Conservation (phyloP, 2,888 invertebrate genomes). For the Pachycephus smyrnensis region DNA sequence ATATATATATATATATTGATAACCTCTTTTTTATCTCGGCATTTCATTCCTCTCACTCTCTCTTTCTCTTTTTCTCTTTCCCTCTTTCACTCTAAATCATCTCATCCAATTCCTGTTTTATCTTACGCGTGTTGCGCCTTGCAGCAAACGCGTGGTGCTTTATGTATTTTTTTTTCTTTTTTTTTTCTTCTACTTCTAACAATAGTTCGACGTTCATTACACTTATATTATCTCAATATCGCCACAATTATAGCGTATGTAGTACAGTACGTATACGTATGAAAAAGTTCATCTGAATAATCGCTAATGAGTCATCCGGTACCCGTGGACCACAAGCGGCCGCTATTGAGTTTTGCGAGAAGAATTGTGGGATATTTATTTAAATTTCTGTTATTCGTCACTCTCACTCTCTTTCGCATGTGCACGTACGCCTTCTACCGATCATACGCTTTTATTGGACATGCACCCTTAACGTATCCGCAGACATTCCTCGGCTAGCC, state of each 20-base stretch:
- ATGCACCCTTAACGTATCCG: not conserved
- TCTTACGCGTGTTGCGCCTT: not conserved
- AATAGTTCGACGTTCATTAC: not conserved
- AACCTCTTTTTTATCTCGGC: not conserved
- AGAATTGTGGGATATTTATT: conserved; percentile 29
- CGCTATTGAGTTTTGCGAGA: no score
- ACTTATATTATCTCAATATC: not conserved
- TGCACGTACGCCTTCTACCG: not conserved
- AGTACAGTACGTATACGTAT: not conserved
- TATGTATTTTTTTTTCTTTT: not conserved
- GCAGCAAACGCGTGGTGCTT: not conserved
- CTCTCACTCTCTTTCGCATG: conserved; percentile 12
- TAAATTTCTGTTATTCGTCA: conserved; percentile 37
- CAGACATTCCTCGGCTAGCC: not conserved
- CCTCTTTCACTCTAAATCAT: not conserved
- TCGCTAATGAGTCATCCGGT: no score
- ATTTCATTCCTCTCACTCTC: not conserved
- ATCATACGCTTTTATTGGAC: not conserved
- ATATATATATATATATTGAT: not conserved
- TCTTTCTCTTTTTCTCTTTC: no score
- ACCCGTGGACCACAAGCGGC: no score
- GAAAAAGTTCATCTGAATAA: not conserved
- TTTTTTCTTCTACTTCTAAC: not conserved
- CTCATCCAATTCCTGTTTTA: not conserved
- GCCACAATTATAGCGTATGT: not conserved